phyloP scores from a whole-genome alignment of 2,797 vertebrate genomes.

The Ptychadena robeensis region DNA sequence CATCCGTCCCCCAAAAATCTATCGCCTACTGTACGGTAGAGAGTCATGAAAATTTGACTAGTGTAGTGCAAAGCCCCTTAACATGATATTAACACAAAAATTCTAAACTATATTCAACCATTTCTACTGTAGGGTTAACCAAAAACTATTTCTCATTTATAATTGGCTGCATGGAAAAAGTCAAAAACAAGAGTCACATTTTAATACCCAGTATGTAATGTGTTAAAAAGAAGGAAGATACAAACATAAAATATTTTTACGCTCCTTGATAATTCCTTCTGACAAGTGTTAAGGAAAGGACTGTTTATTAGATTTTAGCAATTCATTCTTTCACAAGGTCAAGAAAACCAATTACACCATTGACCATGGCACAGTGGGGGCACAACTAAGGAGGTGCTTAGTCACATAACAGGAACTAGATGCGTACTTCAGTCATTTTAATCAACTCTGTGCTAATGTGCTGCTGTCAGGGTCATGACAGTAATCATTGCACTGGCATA shows the following conservation, averaged over 20 bases:
- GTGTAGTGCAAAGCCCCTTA: too few relatives aligned
- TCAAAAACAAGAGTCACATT: neutral
- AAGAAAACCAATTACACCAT: constrained; percentile 60
- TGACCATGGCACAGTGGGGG: constrained; percentile 54
- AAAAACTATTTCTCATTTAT: too few relatives aligned
- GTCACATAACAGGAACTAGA: constrained; percentile 36
- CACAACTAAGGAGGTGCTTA: constrained; percentile 50
- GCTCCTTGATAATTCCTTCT: constrained; percentile 28
- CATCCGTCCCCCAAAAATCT: too few relatives aligned
- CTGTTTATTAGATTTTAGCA: constrained; percentile 55
- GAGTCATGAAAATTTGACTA: too few relatives aligned
- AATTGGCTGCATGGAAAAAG: too few relatives aligned
- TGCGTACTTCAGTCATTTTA: constrained; percentile 61
- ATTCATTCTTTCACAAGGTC: constrained; percentile 58
- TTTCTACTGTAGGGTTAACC: too few relatives aligned
- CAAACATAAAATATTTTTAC: constrained; percentile 16
- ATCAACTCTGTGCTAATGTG: constrained; percentile 58
- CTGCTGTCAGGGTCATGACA: constrained; percentile 54
- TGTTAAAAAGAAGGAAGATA: neutral
- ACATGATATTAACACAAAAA: too few relatives aligned
- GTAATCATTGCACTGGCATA: constrained; percentile 54
- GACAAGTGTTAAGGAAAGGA: constrained; percentile 49
- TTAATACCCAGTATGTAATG: neutral
- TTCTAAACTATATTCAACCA: too few relatives aligned
- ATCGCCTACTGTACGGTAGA: too few relatives aligned